These are phyloP conservation scores for Echeneis naucrates DNA, from an alignment of 2,797 vertebrate genomes.

Conservation along the genomic window DNA sequence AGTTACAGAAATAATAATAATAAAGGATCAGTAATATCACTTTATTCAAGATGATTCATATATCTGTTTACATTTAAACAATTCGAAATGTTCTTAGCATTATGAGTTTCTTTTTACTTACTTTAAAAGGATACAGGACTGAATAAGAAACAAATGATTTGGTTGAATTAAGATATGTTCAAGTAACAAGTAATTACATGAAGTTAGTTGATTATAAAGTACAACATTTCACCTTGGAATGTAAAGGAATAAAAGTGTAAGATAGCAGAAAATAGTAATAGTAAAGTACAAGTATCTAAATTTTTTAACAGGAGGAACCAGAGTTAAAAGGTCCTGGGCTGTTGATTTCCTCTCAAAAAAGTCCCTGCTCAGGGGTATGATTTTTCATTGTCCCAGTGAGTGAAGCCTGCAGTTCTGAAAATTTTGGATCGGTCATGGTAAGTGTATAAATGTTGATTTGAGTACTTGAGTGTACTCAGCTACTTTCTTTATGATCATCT, in stretches of 20 bases:
- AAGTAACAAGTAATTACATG: no score
- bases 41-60: not conserved
- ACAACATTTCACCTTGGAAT: not conserved
- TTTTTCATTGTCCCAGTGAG: no score
- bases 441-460: no score
- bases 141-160: not conserved
- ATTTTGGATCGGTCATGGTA: no score
- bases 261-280: not conserved
- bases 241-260: not conserved
- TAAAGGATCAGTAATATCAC: not conserved
- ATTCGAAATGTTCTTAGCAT: not conserved
- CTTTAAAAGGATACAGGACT: not conserved
- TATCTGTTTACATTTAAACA: not conserved
- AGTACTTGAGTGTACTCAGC: not conserved
- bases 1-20: no score
- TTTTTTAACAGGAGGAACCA: no score
- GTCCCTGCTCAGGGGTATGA: no score
- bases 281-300: not conserved
- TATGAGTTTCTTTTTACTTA: no score
- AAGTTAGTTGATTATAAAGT: no score
- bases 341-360: no score
- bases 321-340: no score
- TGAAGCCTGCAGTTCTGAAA: no score
- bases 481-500: not conserved
- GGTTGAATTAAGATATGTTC: not conserved